Evolutionary conservation across 2,113 vertebrate genomes (phyloP), one percentile per base, ranked within the genome.

Genomic region (Chaetorhynchus papuensis): DNA sequence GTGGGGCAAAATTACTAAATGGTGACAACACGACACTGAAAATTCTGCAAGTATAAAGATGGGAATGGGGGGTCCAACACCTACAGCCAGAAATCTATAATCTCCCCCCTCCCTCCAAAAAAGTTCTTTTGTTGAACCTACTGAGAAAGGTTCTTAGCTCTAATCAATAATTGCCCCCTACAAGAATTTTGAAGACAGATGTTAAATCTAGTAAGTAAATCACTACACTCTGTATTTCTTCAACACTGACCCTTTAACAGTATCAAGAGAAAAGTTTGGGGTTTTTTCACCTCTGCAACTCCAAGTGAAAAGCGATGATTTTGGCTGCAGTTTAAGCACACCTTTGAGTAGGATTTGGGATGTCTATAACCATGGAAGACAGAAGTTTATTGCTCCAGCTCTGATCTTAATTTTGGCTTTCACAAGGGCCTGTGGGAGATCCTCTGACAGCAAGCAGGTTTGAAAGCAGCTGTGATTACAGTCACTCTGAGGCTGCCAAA

Each of bases 381-480:
- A 59, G 79, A 90, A 86, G 79, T 85, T 94, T 83, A 94, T 83
- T 61, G 66, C 88, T 90, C 82, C 85, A 92, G 63, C 71, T 92
- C 83, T 77, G 64, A 57, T 96, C 87, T 85, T 90, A 72, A 72
- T 42, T 45, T 33, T 69, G 70, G 39, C 56, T 95, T 94, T 88
- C 87, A 87, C 31, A 63, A 37, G 23, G 31, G 31, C 88, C 79
- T 35, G 23, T 10, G 75, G 90, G 94, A 93, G 30, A 86, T 31
- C 15, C 63, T 80, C 83, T 93, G 85, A 94, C 75, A 79, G 88
- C 71, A 74, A 65, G 68, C 31, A 88, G 75, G 47, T 80, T 83
- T 72, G 88, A 88, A 86, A 86, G 83, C 86, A 95, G 92, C 83
- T 94, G 79, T n/a, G 79, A 72, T 90, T 93, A 82, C 81, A 88